phyloP scores from a whole-genome alignment of 2,797 vertebrate genomes.

The Synaphobranchus kaupii region DNA sequence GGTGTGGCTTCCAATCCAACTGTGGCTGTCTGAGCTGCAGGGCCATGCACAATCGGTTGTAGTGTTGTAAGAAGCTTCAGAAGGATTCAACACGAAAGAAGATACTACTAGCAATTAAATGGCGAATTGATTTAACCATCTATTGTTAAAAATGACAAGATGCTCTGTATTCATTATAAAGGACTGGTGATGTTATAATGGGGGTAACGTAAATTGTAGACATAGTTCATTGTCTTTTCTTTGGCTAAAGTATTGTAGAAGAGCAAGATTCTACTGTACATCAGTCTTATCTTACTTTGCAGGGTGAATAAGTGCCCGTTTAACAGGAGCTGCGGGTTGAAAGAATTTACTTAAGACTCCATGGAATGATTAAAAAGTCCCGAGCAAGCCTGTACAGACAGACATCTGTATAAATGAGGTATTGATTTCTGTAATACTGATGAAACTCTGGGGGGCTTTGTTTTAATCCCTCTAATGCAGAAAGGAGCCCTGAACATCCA shows the following conservation, averaged over 20 bases:
- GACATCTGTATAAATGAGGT: background rate
- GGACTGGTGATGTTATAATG: background rate
- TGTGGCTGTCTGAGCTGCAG: too few species aligned
- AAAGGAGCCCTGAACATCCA: background rate
- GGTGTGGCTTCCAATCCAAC: background rate
- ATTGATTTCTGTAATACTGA: constrained; percentile 18
- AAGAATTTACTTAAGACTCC: background rate
- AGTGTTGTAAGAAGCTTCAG: background rate
- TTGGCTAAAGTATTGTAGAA: background rate
- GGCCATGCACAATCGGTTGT: background rate
- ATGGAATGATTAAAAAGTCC: background rate
- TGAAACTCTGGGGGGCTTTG: background rate
- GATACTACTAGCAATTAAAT: background rate
- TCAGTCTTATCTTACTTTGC: background rate
- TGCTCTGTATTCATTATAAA: background rate
- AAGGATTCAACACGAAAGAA: background rate
- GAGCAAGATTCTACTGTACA: background rate
- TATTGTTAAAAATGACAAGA: background rate
- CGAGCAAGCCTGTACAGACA: background rate
- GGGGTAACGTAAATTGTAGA: background rate
- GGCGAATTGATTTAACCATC: background rate
- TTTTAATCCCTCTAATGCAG: constrained; percentile 16
- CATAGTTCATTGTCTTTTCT: background rate
- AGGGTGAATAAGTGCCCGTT: background rate
- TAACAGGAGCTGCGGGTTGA: background rate